phyloP scores from a whole-genome alignment of 2,113 vertebrate genomes.

The Zosterops pallidus region DNA sequence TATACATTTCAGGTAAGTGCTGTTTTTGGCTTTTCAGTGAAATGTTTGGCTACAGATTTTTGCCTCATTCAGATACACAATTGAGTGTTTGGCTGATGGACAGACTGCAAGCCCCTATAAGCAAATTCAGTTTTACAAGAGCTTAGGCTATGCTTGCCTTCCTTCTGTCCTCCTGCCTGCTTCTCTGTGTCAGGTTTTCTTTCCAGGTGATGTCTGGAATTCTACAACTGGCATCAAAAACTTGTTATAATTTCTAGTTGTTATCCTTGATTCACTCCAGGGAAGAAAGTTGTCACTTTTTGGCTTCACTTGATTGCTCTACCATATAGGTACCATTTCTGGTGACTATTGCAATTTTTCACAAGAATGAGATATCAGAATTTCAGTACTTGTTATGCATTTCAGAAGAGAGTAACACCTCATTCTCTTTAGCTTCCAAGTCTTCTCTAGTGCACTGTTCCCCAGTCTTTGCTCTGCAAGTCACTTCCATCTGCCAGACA shows the following conservation, averaged over 20 bases:
- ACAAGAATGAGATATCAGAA: constrained; percentile 14
- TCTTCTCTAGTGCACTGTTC: background rate
- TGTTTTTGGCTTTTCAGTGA: constrained; percentile 37
- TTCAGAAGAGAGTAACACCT: background rate
- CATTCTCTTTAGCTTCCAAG: background rate
- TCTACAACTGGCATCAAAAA: constrained; percentile 25
- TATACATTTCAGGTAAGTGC: constrained; percentile 27
- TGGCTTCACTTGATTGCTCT: constrained; percentile 33
- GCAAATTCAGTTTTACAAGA: constrained; percentile 5
- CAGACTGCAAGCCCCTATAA: background rate
- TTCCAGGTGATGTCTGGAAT: constrained; percentile 34
- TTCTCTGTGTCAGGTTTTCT: constrained; percentile 19
- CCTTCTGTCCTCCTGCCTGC: background rate
- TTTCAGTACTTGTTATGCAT: background rate
- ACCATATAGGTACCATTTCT: background rate
- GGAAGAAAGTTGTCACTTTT: constrained; percentile 19
- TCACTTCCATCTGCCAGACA: background rate
- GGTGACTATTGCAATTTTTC: constrained; percentile 15
- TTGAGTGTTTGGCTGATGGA: constrained; percentile 37
- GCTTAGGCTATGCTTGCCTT: background rate
- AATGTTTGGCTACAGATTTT: constrained; percentile 30
- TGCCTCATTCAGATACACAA: background rate
- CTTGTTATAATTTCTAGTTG: constrained; percentile 36
- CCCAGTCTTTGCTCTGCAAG: background rate
- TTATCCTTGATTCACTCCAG: constrained; percentile 15